Conservation (phyloP, 1,140 invertebrate genomes). For the Cydia splendana region DNA sequence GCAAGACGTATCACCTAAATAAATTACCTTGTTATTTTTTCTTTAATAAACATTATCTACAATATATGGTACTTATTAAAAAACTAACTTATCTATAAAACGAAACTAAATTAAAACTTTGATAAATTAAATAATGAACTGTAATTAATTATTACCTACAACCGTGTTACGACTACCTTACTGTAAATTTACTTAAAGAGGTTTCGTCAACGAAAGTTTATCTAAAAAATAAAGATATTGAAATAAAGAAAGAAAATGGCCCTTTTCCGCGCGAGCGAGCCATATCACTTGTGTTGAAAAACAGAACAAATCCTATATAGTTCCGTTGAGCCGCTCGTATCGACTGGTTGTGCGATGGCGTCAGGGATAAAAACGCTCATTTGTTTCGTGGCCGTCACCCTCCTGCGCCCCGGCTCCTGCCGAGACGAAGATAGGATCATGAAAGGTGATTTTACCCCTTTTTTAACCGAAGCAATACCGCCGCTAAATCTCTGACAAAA, state of each 20-base stretch:
- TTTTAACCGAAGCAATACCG: constrained; percentile 23
- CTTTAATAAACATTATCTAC: too few species aligned
- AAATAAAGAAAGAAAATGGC: background rate
- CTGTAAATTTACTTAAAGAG: background rate
- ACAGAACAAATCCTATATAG: constrained; percentile 21
- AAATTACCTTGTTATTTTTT: too few species aligned
- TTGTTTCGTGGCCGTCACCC: constrained; percentile 18
- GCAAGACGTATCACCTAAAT: background rate
- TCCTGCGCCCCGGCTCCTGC: background rate
- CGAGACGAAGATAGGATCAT: constrained; percentile 71
- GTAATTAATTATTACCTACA: too few species aligned
- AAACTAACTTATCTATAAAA: too few species aligned
- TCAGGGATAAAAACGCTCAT: constrained; percentile 24
- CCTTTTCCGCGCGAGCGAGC: background rate
- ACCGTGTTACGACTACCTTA: too few species aligned
- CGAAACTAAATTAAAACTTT: too few species aligned
- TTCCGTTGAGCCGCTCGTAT: constrained; percentile 19
- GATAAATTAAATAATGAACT: too few species aligned
- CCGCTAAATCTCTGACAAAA: constrained; percentile 22
- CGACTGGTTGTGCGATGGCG: constrained; percentile 37
- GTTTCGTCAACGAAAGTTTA: background rate
- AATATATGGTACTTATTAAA: too few species aligned
- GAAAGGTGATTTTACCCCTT: constrained; percentile 55
- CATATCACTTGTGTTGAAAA: constrained; percentile 27
- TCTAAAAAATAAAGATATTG: background rate